These are phyloP conservation scores for Sorex maritimensis DNA, from an alignment of 2,797 vertebrate genomes.

Conservation along the genomic window DNA sequence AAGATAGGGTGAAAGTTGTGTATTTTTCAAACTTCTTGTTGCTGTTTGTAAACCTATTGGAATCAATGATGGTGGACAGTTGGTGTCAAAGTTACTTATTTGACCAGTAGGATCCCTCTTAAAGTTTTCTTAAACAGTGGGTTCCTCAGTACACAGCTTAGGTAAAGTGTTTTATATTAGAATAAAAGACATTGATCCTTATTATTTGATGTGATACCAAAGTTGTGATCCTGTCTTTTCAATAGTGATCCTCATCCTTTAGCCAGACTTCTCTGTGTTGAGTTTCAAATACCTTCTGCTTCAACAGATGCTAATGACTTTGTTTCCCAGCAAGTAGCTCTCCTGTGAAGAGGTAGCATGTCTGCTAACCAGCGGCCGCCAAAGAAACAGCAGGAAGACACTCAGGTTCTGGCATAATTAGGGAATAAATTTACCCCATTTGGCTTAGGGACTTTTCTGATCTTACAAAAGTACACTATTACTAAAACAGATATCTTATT, in stretches of 20 bases:
- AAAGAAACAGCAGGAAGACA: conserved; percentile 25
- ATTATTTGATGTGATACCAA: background rate
- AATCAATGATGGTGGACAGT: background rate
- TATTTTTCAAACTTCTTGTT: background rate
- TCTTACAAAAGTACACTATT: conserved; percentile 48
- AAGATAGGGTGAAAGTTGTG: background rate
- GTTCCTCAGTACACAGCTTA: background rate
- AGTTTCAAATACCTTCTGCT: conserved; percentile 46
- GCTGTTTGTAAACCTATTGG: background rate
- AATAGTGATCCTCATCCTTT: background rate
- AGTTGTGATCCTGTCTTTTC: background rate
- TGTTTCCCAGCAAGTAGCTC: conserved; percentile 6
- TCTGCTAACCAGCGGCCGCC: conserved; percentile 57
- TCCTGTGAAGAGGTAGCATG: background rate
- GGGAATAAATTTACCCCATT: conserved; percentile 66
- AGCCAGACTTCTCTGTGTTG: background rate
- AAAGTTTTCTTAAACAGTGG: background rate
- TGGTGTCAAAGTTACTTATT: background rate
- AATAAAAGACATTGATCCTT: background rate
- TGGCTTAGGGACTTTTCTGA: conserved; percentile 46
- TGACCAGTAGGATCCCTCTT: background rate
- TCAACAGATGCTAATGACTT: conserved; percentile 61
- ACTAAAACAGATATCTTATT: conserved; percentile 25
- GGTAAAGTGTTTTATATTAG: background rate
- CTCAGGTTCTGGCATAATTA: conserved; percentile 64